phyloP scores from a whole-genome alignment of 2,797 vertebrate species.

The Danio choprae region DNA sequence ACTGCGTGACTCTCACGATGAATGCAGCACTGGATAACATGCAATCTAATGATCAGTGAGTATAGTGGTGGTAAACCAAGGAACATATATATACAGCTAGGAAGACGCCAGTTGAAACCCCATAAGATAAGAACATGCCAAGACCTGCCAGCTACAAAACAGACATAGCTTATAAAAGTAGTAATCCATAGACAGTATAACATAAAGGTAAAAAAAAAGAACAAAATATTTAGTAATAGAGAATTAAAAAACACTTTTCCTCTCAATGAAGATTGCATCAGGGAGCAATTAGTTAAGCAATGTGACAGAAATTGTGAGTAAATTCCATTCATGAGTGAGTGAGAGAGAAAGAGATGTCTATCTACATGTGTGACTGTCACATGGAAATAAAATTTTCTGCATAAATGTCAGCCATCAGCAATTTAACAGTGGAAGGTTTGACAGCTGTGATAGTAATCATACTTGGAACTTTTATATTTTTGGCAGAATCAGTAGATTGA shows the following conservation, averaged over 20 bases:
- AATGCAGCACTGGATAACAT: too few relatives aligned
- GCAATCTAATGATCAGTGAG: conserved; percentile 67
- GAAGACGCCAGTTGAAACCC: conserved; percentile 64
- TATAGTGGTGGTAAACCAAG: conserved; percentile 33
- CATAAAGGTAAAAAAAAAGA: not conserved
- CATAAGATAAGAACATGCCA: conserved; percentile 68
- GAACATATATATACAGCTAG: conserved; percentile 50
- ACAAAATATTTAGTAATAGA: not conserved
- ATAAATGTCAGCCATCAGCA: conserved; percentile 27
- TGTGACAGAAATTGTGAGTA: not conserved
- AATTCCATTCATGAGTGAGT: conserved; percentile 33
- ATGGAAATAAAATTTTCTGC: not conserved
- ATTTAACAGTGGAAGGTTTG: not conserved
- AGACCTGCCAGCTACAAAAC: conserved; percentile 64
- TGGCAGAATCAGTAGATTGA: not conserved
- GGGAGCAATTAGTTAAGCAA: not conserved
- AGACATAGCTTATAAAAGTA: not conserved
- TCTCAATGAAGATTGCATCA: not conserved
- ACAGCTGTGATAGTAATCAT: not conserved
- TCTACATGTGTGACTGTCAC: conserved; percentile 55
- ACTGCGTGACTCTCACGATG: too few relatives aligned
- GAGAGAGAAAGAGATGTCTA: conserved; percentile 39
- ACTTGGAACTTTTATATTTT: not conserved
- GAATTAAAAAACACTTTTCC: not conserved
- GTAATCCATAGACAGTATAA: conserved; percentile 44